Percentiles rank a stretch among this genome's conserved stretches.
phyloP scores from a whole-genome alignment of 1,140 invertebrate genomes.

The Arion vulgaris region DNA sequence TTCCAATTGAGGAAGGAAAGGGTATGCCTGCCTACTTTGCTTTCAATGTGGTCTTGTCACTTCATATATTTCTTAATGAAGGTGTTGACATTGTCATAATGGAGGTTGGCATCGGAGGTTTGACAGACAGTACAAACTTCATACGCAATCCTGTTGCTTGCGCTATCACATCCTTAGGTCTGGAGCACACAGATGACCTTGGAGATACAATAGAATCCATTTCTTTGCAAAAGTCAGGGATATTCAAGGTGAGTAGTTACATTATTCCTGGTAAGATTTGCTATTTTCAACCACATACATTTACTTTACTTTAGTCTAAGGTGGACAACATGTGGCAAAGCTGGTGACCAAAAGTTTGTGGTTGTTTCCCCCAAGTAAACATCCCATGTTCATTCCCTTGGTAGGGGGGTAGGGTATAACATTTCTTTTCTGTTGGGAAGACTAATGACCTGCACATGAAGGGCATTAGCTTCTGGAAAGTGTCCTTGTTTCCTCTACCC shows the following conservation, averaged over 20 bases:
- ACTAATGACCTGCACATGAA: too few species aligned
- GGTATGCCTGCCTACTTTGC: constrained; percentile 93
- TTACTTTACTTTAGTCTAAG: not conserved
- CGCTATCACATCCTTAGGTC: constrained; percentile 90
- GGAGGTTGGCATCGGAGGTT: constrained; percentile 98
- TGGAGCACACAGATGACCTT: constrained; percentile 89
- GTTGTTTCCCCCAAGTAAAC: not conserved
- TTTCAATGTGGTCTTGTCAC: constrained; percentile 93
- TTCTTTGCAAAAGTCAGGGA: constrained; percentile 95
- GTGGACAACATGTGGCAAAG: too few species aligned
- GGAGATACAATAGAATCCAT: constrained; percentile 90
- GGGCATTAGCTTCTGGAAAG: too few species aligned
- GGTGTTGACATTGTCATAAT: constrained; percentile 91
- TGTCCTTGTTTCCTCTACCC: too few species aligned
- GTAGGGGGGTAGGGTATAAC: too few species aligned
- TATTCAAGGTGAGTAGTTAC: constrained; percentile 88
- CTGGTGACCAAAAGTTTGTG: too few species aligned
- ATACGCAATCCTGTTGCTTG: constrained; percentile 80
- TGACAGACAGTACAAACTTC: constrained; percentile 95
- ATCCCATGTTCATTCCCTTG: too few species aligned
- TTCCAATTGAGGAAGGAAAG: constrained; percentile 41
- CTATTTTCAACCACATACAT: too few species aligned
- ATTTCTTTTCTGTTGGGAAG: too few species aligned
- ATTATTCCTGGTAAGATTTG: not conserved
- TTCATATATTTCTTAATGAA: constrained; percentile 89